Conservation (phyloP, 2,797 vertebrate genomes). For the Geotria australis region DNA sequence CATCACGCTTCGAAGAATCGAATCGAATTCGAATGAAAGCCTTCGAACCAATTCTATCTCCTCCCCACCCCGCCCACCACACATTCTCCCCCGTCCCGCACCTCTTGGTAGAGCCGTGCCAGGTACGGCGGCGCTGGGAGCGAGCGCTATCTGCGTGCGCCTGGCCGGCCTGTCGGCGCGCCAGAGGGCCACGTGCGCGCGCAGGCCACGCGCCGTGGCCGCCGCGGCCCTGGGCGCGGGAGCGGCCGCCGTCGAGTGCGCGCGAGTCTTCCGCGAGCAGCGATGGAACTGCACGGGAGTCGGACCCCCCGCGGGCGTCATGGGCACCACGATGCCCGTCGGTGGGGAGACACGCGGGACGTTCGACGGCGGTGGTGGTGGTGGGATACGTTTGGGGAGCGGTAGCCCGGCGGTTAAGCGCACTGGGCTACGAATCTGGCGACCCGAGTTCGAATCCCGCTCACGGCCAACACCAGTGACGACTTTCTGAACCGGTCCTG, state of each 20-base stretch:
- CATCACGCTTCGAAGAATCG: too few species aligned
- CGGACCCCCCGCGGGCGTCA: background rate
- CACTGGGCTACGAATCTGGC: too few species aligned
- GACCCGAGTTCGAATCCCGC: too few species aligned
- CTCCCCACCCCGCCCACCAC: too few species aligned
- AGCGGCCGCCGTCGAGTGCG: background rate
- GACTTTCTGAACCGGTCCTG: too few species aligned
- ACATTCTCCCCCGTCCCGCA: background rate
- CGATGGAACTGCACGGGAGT: background rate
- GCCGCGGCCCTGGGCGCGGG: background rate
- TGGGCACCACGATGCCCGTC: background rate
- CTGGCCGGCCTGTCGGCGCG: background rate
- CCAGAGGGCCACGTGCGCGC: background rate
- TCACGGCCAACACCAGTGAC: too few species aligned
- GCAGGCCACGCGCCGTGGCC: background rate
- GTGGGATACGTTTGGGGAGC: background rate
- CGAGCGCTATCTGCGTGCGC: background rate
- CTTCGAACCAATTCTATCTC: too few species aligned
- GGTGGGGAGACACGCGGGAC: background rate
- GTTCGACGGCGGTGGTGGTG: background rate
- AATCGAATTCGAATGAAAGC: too few species aligned
- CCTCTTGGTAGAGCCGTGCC: background rate
- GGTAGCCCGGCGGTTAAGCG: too few species aligned
- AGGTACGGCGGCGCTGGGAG: background rate
- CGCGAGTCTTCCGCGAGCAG: background rate